A percentile compares a stretch with the other conserved stretches of the same genome.
phyloP scores from a whole-genome alignment of 2,113 vertebrate genomes.

The Gasterosteus nipponicus region DNA sequence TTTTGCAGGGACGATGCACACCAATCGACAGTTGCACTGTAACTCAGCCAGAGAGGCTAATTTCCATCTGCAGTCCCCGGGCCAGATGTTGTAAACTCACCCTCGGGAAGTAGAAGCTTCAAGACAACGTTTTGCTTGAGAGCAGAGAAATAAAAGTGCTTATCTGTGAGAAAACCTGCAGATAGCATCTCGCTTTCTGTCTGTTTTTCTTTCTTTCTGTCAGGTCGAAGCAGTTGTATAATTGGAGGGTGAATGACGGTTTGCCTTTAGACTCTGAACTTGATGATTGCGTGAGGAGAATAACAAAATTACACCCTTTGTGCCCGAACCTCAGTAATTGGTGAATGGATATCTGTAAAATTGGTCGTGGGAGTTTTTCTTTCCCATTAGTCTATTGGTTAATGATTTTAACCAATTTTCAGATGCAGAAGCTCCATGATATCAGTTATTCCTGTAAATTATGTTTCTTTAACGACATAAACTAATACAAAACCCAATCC shows the following conservation, averaged over 20 bases:
- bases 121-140: slow-evolving; percentile 3
- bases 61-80: no score
- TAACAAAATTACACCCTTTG: slow-evolving; percentile 30
- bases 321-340: slow-evolving; percentile 7
- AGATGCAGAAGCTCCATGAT: not conserved
- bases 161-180: slow-evolving; percentile 32
- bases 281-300: slow-evolving; percentile 31
- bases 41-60: no score
- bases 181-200: slow-evolving; percentile 2
- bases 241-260: slow-evolving; percentile 25
- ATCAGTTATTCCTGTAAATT: not conserved
- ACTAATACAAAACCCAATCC: no score
- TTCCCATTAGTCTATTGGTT: slow-evolving; percentile 19
- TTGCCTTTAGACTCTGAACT: slow-evolving; percentile 30
- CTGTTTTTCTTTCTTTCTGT: no score
- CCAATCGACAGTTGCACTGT: no score
- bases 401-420: not conserved
- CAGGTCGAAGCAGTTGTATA: slow-evolving; percentile 19
- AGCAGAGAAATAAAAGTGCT: slow-evolving; percentile 14
- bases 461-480: not conserved
- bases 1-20: no score
- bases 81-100: not conserved
- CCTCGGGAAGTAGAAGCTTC: slow-evolving; percentile 1
- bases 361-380: slow-evolving; percentile 4
- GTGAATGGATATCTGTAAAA: not conserved